Evolutionary conservation across 2,797 vertebrate genomes (phyloP).

Genomic region (Lutjanus campechanus): DNA sequence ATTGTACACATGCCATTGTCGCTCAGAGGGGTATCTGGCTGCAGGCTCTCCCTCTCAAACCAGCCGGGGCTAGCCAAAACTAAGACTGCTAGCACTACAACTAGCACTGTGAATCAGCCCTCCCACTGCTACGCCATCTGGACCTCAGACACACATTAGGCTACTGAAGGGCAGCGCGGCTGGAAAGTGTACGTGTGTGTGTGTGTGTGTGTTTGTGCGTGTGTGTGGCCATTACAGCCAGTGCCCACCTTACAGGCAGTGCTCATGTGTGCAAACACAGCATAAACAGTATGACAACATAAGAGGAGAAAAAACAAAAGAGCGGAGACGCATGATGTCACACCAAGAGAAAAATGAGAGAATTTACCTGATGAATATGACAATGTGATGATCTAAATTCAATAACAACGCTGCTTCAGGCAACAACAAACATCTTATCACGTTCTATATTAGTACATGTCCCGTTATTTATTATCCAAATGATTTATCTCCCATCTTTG

Average conservation of each 20-base stretch:
- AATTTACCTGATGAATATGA: conserved; percentile 29
- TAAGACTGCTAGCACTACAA: conserved; percentile 65
- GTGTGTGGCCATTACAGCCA: conserved; percentile 29
- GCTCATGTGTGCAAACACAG: conserved; percentile 35
- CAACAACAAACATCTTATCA: conserved; percentile 39
- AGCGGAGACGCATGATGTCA: conserved; percentile 8
- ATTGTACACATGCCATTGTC: conserved; percentile 73
- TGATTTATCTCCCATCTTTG: conserved; percentile 71
- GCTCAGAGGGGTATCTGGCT: conserved; percentile 74
- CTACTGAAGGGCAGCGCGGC: conserved; percentile 74
- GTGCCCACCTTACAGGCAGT: conserved; percentile 26
- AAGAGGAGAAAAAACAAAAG: background rate
- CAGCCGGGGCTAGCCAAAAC: conserved; percentile 53
- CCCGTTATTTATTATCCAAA: conserved; percentile 63
- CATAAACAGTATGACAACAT: conserved; percentile 31
- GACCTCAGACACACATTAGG: conserved; percentile 82
- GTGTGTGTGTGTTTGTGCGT: conserved; percentile 33
- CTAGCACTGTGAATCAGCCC: conserved; percentile 73
- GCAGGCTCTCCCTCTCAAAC: conserved; percentile 49
- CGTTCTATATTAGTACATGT: conserved; percentile 17
- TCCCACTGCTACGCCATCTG: conserved; percentile 85
- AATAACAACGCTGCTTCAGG: conserved; percentile 10
- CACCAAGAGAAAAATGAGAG: background rate
- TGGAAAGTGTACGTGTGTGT: conserved; percentile 67
- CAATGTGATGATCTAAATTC: conserved; percentile 20